Evolutionary conservation across 2,113 vertebrate species (phyloP).

Genomic region (Nesospiza acunhae): DNA sequence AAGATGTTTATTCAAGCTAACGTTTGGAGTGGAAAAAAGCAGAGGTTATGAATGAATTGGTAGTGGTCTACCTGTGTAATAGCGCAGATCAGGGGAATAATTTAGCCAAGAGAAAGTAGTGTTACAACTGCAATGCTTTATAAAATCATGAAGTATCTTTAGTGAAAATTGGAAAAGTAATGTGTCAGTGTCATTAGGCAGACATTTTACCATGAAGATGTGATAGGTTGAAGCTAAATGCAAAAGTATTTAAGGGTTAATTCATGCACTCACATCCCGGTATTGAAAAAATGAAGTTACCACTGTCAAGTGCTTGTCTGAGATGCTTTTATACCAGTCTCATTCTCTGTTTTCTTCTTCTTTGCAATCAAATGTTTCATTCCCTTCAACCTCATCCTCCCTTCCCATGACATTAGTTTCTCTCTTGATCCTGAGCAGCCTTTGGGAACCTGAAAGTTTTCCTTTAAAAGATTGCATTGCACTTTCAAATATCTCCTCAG

Average conservation of each 20-base stretch:
- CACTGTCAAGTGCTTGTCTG: background rate
- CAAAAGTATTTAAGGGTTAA: background rate
- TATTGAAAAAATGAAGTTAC: background rate
- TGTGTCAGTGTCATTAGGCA: background rate
- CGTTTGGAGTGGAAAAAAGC: background rate
- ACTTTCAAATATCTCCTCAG: conserved; percentile 20
- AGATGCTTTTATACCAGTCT: background rate
- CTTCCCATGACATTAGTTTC: background rate
- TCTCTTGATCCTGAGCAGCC: conserved; percentile 30
- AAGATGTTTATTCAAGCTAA: background rate
- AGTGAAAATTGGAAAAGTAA: background rate
- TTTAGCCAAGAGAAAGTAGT: background rate
- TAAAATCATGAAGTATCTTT: background rate
- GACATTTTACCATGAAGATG: background rate
- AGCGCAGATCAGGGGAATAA: background rate
- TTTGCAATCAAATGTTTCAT: background rate
- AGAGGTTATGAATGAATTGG: background rate
- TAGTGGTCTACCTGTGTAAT: background rate
- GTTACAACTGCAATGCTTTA: background rate
- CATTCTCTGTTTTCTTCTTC: background rate
- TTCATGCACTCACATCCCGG: background rate
- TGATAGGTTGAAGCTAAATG: background rate
- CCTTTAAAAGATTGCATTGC: background rate
- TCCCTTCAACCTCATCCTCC: conserved; percentile 9
- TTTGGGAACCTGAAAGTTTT: background rate